These are phyloP conservation scores for Boloria selene DNA, from an alignment of 2,888 invertebrate species.

Conservation along the genomic window DNA sequence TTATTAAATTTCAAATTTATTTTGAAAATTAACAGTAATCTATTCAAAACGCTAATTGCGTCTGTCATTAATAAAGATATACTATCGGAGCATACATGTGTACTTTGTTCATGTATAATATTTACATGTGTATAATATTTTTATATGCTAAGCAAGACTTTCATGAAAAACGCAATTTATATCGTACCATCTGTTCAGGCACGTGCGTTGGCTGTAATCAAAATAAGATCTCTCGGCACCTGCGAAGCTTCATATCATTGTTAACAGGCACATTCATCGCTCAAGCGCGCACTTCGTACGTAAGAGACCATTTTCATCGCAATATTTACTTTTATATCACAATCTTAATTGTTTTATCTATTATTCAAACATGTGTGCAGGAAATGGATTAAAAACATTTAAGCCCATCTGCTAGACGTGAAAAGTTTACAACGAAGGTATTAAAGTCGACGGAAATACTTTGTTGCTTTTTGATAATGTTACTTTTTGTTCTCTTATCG, in stretches of 20 bases:
- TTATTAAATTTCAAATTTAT: constrained; percentile 5
- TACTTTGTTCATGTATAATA: too few species aligned
- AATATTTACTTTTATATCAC: constrained; percentile 40
- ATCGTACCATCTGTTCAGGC: constrained; percentile 45
- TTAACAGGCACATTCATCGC: constrained; percentile 62
- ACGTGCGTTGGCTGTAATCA: constrained; percentile 55
- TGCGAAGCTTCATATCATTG: constrained; percentile 66
- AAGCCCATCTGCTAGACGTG: constrained; percentile 55
- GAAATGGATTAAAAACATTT: constrained; percentile 54
- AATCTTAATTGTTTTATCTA: constrained; percentile 55
- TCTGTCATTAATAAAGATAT: constrained; percentile 14
- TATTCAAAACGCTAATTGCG: constrained; percentile 10
- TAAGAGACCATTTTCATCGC: constrained; percentile 36
- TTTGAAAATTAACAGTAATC: constrained; percentile 4
- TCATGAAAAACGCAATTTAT: constrained; percentile 14
- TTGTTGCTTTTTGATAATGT: constrained; percentile 48
- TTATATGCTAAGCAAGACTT: not conserved
- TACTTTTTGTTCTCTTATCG: constrained; percentile 41
- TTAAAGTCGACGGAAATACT: constrained; percentile 51
- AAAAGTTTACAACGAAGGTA: constrained; percentile 56
- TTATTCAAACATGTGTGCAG: constrained; percentile 58
- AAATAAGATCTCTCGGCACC: constrained; percentile 61
- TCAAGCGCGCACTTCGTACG: constrained; percentile 51
- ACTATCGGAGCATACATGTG: not conserved
- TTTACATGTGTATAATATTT: constrained; percentile 4